Conservation (phyloP, 1,140 invertebrate species). For the Lasioglossum albipes region DNA sequence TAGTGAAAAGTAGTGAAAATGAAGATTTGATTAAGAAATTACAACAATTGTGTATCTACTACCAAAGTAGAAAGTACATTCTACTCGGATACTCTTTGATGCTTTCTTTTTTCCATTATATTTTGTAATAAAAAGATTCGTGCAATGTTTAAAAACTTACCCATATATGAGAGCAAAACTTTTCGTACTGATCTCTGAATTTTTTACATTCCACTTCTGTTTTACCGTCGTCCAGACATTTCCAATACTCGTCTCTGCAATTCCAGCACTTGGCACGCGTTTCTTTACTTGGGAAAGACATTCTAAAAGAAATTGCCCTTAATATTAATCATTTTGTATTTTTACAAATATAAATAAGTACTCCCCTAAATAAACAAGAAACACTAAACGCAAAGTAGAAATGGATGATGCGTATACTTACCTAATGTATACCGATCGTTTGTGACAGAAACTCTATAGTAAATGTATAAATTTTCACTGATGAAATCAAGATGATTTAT, state of each 20-base stretch:
- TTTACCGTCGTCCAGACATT: slow-evolving; percentile 89
- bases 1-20: slow-evolving; percentile 70
- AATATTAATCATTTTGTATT: neutral
- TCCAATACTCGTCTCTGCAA: slow-evolving; percentile 92
- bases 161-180: slow-evolving; percentile 92
- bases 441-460: neutral
- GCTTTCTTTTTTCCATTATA: neutral
- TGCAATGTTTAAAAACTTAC: slow-evolving; percentile 73
- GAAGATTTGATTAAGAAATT: slow-evolving; percentile 36
- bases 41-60: slow-evolving; percentile 4
- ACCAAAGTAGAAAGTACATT: slow-evolving; percentile 3
- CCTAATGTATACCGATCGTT: slow-evolving; percentile 1
- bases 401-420: slow-evolving; percentile 13
- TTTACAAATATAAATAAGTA: neutral
- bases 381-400: neutral
- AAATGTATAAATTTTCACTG: slow-evolving; percentile 23
- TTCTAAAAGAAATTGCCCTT: slow-evolving; percentile 73
- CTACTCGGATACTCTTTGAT: neutral
- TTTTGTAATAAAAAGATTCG: neutral
- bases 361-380: slow-evolving; percentile 13
- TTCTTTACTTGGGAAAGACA: slow-evolving; percentile 92
- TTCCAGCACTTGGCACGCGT: slow-evolving; percentile 91
- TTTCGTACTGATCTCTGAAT: slow-evolving; percentile 89
- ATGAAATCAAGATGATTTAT: slow-evolving; percentile 2
- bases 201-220: slow-evolving; percentile 84